Percentiles rank a stretch among this genome's conserved stretches.
Conservation (phyloP, 2,113 vertebrate genomes). For the Marmota flaviventris region DNA sequence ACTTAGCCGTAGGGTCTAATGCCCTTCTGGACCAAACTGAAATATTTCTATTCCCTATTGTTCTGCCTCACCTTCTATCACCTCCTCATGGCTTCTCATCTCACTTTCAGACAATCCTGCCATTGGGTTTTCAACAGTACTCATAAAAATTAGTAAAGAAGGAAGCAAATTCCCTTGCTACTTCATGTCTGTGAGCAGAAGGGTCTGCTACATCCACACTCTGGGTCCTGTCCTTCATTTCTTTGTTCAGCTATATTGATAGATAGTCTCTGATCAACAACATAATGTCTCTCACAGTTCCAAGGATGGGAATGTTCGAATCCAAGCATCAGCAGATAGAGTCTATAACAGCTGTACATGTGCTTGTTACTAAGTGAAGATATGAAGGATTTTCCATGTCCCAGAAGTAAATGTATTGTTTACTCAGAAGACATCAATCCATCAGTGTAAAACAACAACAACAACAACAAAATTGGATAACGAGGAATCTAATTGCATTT, state of each 20-base stretch:
- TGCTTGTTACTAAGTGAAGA: neutral
- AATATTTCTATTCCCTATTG: accelerated
- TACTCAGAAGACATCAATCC: neutral
- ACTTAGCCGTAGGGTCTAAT: neutral
- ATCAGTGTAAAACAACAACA: neutral
- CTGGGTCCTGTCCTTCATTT: neutral
- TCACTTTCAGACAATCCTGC: neutral
- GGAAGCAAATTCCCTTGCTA: neutral
- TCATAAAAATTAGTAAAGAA: neutral
- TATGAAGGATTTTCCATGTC: neutral
- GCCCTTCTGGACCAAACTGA: neutral
- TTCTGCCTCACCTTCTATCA: accelerated
- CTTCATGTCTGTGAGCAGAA: neutral
- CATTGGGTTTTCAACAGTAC: accelerated
- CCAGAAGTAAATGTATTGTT: neutral
- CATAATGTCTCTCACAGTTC: neutral
- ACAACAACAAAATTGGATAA: neutral
- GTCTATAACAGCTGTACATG: neutral
- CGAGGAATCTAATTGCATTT: neutral
- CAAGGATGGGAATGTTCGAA: neutral
- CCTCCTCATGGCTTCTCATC: neutral
- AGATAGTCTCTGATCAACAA: neutral
- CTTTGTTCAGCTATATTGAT: neutral
- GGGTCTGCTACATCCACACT: accelerated
- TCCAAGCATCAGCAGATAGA: neutral